These are phyloP conservation scores for Piprites chloris DNA, from an alignment of 2,113 vertebrate species.

Conservation along the genomic window DNA sequence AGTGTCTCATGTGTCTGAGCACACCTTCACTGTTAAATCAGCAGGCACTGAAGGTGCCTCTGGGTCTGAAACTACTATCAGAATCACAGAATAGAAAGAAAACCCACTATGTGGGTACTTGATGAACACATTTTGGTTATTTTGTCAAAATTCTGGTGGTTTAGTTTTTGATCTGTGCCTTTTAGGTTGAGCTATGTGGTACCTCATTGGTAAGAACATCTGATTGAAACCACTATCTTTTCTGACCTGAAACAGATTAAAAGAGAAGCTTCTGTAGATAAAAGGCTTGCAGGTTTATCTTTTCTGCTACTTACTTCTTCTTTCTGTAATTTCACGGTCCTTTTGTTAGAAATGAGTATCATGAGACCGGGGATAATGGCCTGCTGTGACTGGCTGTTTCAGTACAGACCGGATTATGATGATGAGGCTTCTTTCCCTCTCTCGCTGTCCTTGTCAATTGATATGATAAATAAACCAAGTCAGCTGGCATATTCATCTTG, in stretches of 20 bases:
- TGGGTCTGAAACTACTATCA: not conserved
- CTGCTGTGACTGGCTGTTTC: constrained; percentile 9
- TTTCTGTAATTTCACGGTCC: constrained; percentile 34
- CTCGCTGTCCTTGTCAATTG: not conserved
- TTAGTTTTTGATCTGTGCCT: not conserved
- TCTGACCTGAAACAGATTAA: not conserved
- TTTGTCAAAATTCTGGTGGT: not conserved
- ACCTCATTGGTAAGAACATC: not conserved
- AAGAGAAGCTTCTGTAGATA: not conserved
- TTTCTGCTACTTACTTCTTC: not conserved
- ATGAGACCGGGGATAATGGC: not conserved
- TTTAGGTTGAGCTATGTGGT: not conserved
- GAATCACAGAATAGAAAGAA: not conserved
- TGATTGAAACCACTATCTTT: not conserved
- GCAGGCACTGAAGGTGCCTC: not conserved
- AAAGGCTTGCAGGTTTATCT: constrained; percentile 38
- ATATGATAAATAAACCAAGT: not conserved
- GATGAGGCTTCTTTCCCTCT: not conserved
- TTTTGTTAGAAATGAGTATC: constrained; percentile 19
- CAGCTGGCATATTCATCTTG: not conserved
- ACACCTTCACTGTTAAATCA: not conserved
- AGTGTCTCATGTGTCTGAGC: not conserved
- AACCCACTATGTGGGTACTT: not conserved
- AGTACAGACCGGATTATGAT: constrained; percentile 44
- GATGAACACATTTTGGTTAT: not conserved